Evolutionary conservation across 2,888 invertebrate genomes (phyloP), one percentile per base, ranked within the genome.

Genomic region (Agrochola litura): DNA sequence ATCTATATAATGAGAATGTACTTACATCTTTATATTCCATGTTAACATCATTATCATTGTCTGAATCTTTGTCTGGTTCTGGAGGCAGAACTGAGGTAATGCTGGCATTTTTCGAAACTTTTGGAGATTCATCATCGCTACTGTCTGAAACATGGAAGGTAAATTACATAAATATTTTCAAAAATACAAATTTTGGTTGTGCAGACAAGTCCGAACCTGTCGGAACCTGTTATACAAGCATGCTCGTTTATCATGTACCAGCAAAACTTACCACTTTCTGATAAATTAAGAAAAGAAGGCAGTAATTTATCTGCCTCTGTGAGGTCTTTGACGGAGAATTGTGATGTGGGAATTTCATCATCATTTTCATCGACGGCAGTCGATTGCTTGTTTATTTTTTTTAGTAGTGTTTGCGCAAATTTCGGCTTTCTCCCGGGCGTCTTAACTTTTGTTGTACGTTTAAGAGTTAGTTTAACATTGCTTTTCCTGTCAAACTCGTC

Each of bases 271-370:
- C 97, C 97, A 94, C 97, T 97, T 90, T 97, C 97, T 68, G 97
- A 97, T 60, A 97, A 92, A 91, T 97, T 95, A 2, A 97, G 92
- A 83, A 95, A 89, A 12, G 95, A 88, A 58, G 97, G 97, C 76
- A 97, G 86, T 58, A 96, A 89, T 86, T 97, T 97, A 85, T 97
- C 96, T 76, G 94, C 93, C 70, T 95, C 97, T 43, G 96, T 94
- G 73, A 97, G 90, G 90, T 97, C 94, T 88, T 95, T 97, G 1
- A 97, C 90, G 41, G 95, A 93, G 81, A 97, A 93, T 14, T 83
- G 82, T 61, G 88, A 74, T 64, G 88, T 84, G 8, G 92, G 77
- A 66, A 83, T 74, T 70, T 85, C 89, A 56, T 86, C 89, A 76
- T 86, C 92, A 73, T 75, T 75, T 77, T 93, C 92, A 69, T 76